Percentiles rank a stretch among this genome's conserved stretches.
Conservation (phyloP, 1,140 invertebrate genomes). For the Bombus consobrinus region DNA sequence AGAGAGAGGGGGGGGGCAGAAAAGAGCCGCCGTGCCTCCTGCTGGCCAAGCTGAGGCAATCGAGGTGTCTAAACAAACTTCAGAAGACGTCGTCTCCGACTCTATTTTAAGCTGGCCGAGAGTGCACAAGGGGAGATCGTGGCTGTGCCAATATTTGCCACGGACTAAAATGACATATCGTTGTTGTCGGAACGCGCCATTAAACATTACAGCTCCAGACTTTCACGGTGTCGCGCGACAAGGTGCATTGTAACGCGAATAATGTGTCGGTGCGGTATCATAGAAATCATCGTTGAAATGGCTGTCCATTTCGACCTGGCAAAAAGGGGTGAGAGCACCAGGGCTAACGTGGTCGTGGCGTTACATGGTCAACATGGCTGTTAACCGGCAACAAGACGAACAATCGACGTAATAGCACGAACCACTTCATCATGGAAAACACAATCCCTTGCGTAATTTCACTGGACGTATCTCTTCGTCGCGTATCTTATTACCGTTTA, state of each 20-base stretch:
- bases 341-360: background rate
- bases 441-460: background rate
- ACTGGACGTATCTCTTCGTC: background rate
- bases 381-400: background rate
- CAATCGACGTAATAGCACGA: constrained; percentile 20
- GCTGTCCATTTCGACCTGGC: background rate
- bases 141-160: constrained; percentile 45
- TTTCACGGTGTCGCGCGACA: constrained; percentile 8
- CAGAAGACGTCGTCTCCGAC: constrained; percentile 34
- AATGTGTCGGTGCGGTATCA: constrained; percentile 7
- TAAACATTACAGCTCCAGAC: constrained; percentile 34
- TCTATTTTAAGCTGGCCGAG: constrained; percentile 29
- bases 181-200: constrained; percentile 46
- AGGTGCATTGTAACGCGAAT: constrained; percentile 41
- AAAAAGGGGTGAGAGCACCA: background rate
- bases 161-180: constrained; percentile 48
- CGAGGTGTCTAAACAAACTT: constrained; percentile 29
- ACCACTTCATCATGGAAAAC: background rate
- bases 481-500: background rate
- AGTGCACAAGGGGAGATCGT: background rate
- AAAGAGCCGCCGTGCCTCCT: background rate
- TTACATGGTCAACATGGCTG: constrained; percentile 1
- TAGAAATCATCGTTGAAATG: constrained; percentile 29
- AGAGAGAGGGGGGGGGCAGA: background rate
- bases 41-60: background rate